These are phyloP conservation scores for Cheilosia urbana DNA, from an alignment of 2,888 invertebrate species.

Conservation along the genomic window DNA sequence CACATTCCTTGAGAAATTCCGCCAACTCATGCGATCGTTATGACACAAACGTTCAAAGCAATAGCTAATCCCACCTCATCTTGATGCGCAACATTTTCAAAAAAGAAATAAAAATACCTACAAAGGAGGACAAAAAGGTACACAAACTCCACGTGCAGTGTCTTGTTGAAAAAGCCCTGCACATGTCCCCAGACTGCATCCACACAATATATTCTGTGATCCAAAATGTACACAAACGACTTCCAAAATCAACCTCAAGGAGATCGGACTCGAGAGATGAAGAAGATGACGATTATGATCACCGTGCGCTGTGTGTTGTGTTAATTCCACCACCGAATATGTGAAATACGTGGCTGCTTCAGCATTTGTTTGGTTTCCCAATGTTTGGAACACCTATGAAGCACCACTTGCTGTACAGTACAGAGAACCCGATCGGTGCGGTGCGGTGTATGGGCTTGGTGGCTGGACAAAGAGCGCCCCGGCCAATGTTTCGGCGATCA, in stretches of 20 bases:
- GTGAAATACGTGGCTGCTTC: conserved; percentile 68
- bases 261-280: conserved; percentile 58
- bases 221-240: conserved; percentile 52
- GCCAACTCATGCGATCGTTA: conserved; percentile 38
- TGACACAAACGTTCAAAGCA: conserved; percentile 48
- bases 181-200: conserved; percentile 28
- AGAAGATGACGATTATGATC: conserved; percentile 63
- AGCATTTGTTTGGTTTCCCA: conserved; percentile 74
- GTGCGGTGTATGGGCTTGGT: conserved; percentile 57
- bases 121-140: conserved; percentile 17
- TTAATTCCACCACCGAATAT: conserved; percentile 71
- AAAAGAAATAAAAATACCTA: not conserved
- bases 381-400: conserved; percentile 74
- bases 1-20: conserved; percentile 44
- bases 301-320: conserved; percentile 55
- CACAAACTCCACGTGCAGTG: conserved; percentile 14
- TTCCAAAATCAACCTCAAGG: conserved; percentile 43
- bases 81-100: conserved; percentile 23
- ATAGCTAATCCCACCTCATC: conserved; percentile 57
- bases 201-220: conserved; percentile 12
- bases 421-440: not conserved
- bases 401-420: conserved; percentile 54
- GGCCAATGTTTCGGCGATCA: conserved; percentile 12
- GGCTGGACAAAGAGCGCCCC: conserved; percentile 38
- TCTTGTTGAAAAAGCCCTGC: conserved; percentile 17